Evolutionary conservation across 2,888 invertebrate species (phyloP).

Genomic region (Morpho helenor): DNA sequence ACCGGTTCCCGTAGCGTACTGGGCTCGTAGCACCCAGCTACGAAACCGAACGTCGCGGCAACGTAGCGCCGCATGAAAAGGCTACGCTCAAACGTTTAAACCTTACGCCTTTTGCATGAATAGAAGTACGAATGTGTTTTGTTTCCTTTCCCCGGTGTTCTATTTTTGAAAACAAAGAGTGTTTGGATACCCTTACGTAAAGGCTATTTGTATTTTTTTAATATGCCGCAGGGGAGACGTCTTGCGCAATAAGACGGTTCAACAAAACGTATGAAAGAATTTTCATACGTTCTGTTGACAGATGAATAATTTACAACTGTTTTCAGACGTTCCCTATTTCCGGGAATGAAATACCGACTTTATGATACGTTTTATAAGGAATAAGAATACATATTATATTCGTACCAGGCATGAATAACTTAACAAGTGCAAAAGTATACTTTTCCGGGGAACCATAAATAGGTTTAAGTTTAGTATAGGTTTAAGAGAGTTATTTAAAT

Average conservation of each 20-base stretch:
- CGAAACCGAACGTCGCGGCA: conserved; percentile 36
- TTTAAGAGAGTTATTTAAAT: too few species aligned
- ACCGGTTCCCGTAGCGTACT: conserved; percentile 56
- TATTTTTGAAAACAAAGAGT: conserved; percentile 59
- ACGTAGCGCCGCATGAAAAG: conserved; percentile 57
- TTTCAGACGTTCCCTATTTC: conserved; percentile 1
- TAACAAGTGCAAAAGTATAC: too few species aligned
- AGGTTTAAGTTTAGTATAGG: too few species aligned
- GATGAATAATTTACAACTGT: conserved; percentile 15
- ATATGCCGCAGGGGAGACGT: conserved; percentile 22
- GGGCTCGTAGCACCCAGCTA: conserved; percentile 50
- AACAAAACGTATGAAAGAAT: not conserved
- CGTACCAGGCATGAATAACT: too few species aligned
- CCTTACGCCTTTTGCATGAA: conserved; percentile 68
- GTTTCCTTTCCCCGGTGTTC: conserved; percentile 53
- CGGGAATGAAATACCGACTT: too few species aligned
- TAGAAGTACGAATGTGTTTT: conserved; percentile 65
- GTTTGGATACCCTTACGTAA: conserved; percentile 50
- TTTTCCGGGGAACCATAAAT: too few species aligned
- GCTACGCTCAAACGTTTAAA: conserved; percentile 65
- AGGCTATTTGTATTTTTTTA: conserved; percentile 24
- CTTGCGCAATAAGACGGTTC: conserved; percentile 19
- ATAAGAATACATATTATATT: too few species aligned
- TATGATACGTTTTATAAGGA: too few species aligned
- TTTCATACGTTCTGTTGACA: conserved; percentile 17